Evolutionary conservation across 1,140 invertebrate species (phyloP).

Genomic region (Panagrolaimus sp.): DNA sequence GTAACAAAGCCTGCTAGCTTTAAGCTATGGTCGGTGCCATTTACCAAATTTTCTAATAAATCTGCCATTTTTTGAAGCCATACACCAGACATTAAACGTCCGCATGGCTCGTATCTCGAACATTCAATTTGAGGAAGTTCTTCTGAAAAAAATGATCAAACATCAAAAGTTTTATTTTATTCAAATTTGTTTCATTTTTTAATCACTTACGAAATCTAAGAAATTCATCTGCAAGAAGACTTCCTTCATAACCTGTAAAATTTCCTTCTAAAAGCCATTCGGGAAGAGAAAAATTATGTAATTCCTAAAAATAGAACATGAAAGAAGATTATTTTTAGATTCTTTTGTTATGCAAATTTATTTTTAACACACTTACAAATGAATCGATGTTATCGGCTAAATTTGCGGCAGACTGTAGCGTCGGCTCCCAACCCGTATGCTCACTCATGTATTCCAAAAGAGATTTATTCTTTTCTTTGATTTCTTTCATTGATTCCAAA

Average conservation of each 20-base stretch:
- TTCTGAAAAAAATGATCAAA: constrained; percentile 17
- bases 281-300: constrained; percentile 20
- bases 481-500: constrained; percentile 16
- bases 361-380: constrained; percentile 12
- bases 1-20: constrained; percentile 20
- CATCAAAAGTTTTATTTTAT: too few relatives aligned
- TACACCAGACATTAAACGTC: constrained; percentile 26
- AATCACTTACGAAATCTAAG: constrained; percentile 11
- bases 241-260: constrained; percentile 16
- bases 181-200: too few relatives aligned
- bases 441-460: constrained; percentile 24
- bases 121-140: constrained; percentile 28
- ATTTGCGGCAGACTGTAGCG: constrained; percentile 23
- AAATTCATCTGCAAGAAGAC: constrained; percentile 6
- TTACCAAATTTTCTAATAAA: constrained; percentile 14
- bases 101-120: constrained; percentile 25
- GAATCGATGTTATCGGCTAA: constrained; percentile 26
- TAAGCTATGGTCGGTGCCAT: constrained; percentile 18
- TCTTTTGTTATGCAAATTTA: too few relatives aligned
- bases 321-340: too few relatives aligned
- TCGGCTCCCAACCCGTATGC: constrained; percentile 27
- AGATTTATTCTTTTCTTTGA: constrained; percentile 17
- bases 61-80: constrained; percentile 25
- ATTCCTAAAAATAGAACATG: constrained; percentile 5
- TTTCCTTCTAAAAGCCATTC: constrained; percentile 20